Conservation (phyloP, 2,888 invertebrate genomes). For the Lepidonotus clava region DNA sequence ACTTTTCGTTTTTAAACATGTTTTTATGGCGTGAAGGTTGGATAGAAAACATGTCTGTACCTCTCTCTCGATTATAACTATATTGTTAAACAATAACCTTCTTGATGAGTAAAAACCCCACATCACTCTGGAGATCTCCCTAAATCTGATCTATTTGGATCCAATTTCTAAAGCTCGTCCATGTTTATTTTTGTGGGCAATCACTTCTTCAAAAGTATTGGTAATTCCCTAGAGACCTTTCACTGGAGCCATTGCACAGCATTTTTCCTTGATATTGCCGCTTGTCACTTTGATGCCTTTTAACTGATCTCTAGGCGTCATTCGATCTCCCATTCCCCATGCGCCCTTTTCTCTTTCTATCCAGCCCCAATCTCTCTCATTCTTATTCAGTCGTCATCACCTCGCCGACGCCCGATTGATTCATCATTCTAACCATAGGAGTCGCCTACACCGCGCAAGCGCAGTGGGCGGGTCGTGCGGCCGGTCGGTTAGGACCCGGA, state of each 20-base stretch:
- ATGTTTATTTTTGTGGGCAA: no score
- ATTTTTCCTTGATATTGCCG: neutral
- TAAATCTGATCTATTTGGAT: no score
- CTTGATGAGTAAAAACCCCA: no score
- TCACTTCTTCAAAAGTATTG: no score
- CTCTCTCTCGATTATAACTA: no score
- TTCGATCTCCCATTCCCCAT: neutral
- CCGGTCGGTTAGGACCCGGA: neutral
- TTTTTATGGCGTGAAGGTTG: no score
- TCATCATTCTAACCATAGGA: constrained; percentile 8
- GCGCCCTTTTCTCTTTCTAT: neutral
- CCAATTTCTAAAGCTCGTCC: no score
- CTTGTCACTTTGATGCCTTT: constrained; percentile 14
- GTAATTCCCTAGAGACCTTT: neutral
- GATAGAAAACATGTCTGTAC: no score
- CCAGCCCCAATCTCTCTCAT: neutral
- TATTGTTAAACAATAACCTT: no score
- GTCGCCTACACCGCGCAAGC: neutral
- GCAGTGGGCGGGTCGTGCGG: neutral
- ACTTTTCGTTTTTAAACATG: no score
- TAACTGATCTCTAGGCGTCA: neutral
- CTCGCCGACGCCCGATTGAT: constrained; percentile 1
- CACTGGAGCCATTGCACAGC: neutral
- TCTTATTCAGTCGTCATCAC: constrained; percentile 27
- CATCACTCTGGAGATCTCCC: no score